Evolutionary conservation across 2,888 invertebrate genomes (phyloP).

Genomic region (Baronia brevicornis): DNA sequence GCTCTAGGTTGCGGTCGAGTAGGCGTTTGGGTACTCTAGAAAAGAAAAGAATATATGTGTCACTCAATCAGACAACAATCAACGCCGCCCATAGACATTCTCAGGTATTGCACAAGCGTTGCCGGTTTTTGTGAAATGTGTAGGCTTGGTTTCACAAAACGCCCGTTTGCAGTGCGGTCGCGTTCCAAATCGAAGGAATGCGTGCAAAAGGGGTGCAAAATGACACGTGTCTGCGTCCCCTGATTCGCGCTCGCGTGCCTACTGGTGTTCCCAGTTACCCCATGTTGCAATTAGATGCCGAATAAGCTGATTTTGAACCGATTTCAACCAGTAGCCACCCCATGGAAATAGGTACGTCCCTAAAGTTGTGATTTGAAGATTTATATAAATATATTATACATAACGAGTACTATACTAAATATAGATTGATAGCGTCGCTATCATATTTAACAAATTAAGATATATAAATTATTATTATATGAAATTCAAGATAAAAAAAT

Average conservation of each 20-base stretch:
- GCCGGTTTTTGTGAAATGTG: too few relatives aligned
- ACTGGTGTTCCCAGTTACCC: constrained; percentile 25
- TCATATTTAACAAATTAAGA: too few relatives aligned
- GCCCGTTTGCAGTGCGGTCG: constrained; percentile 28
- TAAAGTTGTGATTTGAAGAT: constrained; percentile 2
- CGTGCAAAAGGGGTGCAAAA: constrained; percentile 63
- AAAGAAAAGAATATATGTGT: too few relatives aligned
- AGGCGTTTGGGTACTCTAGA: too few relatives aligned
- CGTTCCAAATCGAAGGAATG: constrained; percentile 51
- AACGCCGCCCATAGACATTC: too few relatives aligned
- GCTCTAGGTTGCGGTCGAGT: too few relatives aligned
- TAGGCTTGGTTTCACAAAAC: too few relatives aligned
- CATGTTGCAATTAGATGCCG: constrained; percentile 47
- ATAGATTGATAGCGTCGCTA: too few relatives aligned
- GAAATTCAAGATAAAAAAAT: background rate
- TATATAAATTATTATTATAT: background rate
- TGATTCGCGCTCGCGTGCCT: constrained; percentile 46
- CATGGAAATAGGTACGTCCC: constrained; percentile 15
- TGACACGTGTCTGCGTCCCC: constrained; percentile 60
- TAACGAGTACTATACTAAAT: too few relatives aligned
- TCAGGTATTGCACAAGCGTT: too few relatives aligned
- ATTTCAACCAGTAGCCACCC: constrained; percentile 19
- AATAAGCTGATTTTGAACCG: constrained; percentile 54
- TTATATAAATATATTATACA: too few relatives aligned
- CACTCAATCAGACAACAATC: too few relatives aligned